Evolutionary conservation across 2,797 vertebrate species (phyloP), one percentile per base, ranked within the genome.

Genomic region (Aeoliscus strigatus): DNA sequence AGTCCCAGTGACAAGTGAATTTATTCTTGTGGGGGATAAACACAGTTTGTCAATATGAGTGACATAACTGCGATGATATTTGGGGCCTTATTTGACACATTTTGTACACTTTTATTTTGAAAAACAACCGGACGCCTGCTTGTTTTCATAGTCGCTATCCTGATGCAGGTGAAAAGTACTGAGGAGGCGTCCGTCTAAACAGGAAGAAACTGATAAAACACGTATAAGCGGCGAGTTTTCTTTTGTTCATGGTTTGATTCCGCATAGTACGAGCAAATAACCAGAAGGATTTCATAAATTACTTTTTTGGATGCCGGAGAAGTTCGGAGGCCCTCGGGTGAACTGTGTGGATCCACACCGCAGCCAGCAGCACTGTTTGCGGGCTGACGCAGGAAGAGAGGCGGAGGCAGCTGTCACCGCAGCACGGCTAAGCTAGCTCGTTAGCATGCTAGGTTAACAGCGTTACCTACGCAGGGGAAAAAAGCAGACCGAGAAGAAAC

Each of bases 121-220:
- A 67, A 42, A 10, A 1, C 2, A 0, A 2, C 10, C 53, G 70
- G 75, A 73, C 39, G 29, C 26, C 8, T 0, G 1, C 0, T 0
- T 0, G 15, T 17, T 14, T 14, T 3, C 0, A 13, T n/a, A 10
- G 18, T 6, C 1, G 36, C 3, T 17, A 24, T 5, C 9, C 0
- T 54, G 49, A 39, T 42, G 33, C 31, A 35, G 33, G 8, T 15
- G 23, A 33, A 38, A 39, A 68, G 49, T 34, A n/a, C n/a, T n/a
- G 70, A 62, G 57, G 60, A 45, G 59, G 67, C 63, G 71, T 68
- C 44, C 25, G 59, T 47, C 57, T 46, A 64, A 79, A 68, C 85
- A 81, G 84, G 84, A 88, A 87, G 73, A 69, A 68, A 60, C 54
- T 11, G 46, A 36, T 29, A 43, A 59, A 57, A 65, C 32, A 54